Evolutionary conservation across 92 coral and sea anemone species (phyloP).

Genomic region (Palythoa grandis): DNA sequence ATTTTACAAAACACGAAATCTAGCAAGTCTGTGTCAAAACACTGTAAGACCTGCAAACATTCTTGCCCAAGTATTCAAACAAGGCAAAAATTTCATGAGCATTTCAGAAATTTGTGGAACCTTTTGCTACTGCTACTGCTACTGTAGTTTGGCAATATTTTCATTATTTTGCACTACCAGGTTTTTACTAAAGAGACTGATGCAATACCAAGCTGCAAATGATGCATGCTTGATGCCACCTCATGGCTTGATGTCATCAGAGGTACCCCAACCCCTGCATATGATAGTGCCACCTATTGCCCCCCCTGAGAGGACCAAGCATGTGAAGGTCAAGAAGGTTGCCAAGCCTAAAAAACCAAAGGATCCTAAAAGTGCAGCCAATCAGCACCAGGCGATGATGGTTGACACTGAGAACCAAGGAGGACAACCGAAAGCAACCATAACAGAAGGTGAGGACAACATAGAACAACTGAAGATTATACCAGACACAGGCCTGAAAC

Average conservation of each 20-base stretch:
- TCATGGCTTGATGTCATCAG: conserved; percentile 55
- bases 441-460: conserved; percentile 25
- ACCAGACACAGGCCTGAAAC: too few relatives aligned
- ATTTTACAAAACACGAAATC: too few relatives aligned
- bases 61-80: not conserved
- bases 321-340: conserved; percentile 71
- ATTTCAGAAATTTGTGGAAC: not conserved
- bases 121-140: not conserved
- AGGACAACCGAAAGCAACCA: not conserved
- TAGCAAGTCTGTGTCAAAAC: too few relatives aligned
- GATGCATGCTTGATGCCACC: conserved; percentile 83
- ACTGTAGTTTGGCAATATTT: not conserved
- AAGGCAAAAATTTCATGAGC: too few relatives aligned
- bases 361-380: conserved; percentile 46
- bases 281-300: conserved; percentile 56
- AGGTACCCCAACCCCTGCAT: conserved; percentile 59
- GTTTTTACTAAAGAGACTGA: conserved; percentile 84
- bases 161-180: conserved; percentile 45
- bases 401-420: conserved; percentile 1
- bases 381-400: conserved; percentile 41
- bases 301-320: conserved; percentile 70
- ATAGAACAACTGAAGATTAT: not conserved
- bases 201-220: conserved; percentile 90
- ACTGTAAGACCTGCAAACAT: too few relatives aligned
- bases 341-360: conserved; percentile 50